Base-by-base conservation (phyloP, 2,797 vertebrate genomes). In the Silurus aristotelis region DNA sequence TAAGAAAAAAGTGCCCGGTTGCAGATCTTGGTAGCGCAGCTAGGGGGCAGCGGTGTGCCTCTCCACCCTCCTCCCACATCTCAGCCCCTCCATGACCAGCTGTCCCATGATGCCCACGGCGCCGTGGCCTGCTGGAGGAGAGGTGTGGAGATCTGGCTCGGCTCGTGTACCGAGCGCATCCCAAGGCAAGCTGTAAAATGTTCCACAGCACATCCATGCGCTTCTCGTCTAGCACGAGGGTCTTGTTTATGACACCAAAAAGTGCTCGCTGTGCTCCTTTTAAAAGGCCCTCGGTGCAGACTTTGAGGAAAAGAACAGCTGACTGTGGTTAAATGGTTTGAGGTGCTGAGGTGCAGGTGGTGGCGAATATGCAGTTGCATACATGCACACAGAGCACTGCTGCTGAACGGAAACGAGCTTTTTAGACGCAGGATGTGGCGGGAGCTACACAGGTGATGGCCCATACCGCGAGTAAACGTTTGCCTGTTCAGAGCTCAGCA, bases 91-190 rank as follows among this genome's bases (percentile, higher is more conserved):
- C 38, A 89, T 88, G 91, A 93, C 94, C 95, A 95, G 94, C 94
- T 96, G 95, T 93, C 93, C 93, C 88, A 85, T 90, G 92, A 92
- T 93, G 95, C 95, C 92, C 58, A 91, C 88, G 87, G 91, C 93
- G 90, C 92, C 88, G 92, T 93, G 89, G 94, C 93, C 93, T 93
- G 93, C 94, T 95, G 94, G 93, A 94, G 93, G 93, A 94, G 92
- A 92, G 93, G 94, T 94, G 94, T 94, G 92, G 66, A 93, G 92
- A 90, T 89, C 92, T 94, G 94, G 93, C 93, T 95, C 85, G 46
- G 87, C 88, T 83, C 83, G 22, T 55, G 60, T 75, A 71, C 76
- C n/a, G 55, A 71, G 55, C 76, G 31, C 85, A 27, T 90, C 88
- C 87, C 85, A 87, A 87, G 86, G 88, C 89, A 83, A 88, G 87